A percentile compares a stretch with the other conserved stretches of the same genome.
Conservation (phyloP, 2,797 vertebrate genomes). For the Champsocephalus gunnari region DNA sequence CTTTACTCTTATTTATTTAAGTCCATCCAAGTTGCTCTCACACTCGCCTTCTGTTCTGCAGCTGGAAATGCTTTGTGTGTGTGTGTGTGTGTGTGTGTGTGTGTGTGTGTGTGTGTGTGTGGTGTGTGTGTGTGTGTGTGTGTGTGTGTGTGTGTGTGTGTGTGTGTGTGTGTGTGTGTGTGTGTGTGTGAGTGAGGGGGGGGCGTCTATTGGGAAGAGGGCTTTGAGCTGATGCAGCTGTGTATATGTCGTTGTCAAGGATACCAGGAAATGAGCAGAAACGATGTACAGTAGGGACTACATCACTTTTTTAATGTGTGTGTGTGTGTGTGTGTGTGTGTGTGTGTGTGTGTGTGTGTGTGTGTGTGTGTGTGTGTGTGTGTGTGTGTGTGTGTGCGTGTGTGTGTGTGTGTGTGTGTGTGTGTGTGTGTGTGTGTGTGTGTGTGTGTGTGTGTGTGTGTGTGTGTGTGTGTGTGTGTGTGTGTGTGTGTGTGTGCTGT, state of each 20-base stretch:
- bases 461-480: no score
- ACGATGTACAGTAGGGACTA: conserved; percentile 45
- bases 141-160: conserved; percentile 36
- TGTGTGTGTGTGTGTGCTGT: neutral
- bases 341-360: neutral
- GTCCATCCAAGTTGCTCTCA: conserved; percentile 42
- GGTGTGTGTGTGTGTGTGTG: conserved; percentile 27
- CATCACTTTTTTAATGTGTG: conserved; percentile 31
- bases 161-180: conserved; percentile 45
- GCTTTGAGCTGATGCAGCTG: conserved; percentile 79
- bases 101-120: conserved; percentile 39
- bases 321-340: neutral
- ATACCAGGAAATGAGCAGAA: conserved; percentile 77
- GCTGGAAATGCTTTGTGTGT: conserved; percentile 72
- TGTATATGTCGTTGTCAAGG: conserved; percentile 82
- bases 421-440: neutral
- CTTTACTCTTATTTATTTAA: conserved; percentile 27
- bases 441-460: no score
- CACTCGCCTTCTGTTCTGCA: conserved; percentile 65
- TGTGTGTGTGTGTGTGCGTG: no score
- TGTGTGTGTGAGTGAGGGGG: neutral
- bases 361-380: no score
- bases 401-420: neutral
- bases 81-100: conserved; percentile 40
- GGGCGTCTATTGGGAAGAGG: conserved; percentile 45